A percentile compares a stretch with the other conserved stretches of the same genome.
Conservation (phyloP, 2,797 vertebrate genomes). For the Eupleurogrammus muticus region DNA sequence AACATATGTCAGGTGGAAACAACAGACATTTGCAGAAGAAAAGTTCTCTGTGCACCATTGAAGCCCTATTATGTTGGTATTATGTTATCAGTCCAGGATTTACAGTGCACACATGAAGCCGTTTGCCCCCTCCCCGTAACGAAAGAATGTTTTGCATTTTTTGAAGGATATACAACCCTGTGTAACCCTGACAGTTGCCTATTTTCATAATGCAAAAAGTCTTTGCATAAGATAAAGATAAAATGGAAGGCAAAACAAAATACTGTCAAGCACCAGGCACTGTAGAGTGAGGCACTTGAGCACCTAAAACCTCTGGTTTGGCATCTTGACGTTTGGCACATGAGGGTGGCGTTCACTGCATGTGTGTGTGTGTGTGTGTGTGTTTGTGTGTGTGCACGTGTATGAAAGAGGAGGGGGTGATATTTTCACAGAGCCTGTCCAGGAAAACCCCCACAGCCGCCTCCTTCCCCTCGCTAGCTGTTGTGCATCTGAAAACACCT, state of each 20-base stretch:
- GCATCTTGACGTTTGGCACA: conserved; percentile 77
- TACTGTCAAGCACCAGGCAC: conserved; percentile 81
- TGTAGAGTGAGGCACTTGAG: conserved; percentile 92
- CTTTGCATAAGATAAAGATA: conserved; percentile 80
- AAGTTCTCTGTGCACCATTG: conserved; percentile 58
- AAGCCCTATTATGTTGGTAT: conserved; percentile 61
- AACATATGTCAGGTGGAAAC: conserved; percentile 62
- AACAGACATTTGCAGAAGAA: conserved; percentile 56
- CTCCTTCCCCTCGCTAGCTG: conserved; percentile 6
- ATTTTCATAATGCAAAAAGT: conserved; percentile 37
- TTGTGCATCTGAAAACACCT: conserved; percentile 43
- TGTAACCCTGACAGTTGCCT: conserved; percentile 40
- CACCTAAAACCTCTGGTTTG: conserved; percentile 79
- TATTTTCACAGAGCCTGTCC: conserved; percentile 10
- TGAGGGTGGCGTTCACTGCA: conserved; percentile 56
- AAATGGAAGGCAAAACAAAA: conserved; percentile 81
- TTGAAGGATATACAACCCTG: conserved; percentile 30
- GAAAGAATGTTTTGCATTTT: conserved; percentile 64
- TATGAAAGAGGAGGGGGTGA: neutral
- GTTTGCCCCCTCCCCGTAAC: conserved; percentile 40
- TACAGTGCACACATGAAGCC: conserved; percentile 46
- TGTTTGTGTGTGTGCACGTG: conserved; percentile 2
- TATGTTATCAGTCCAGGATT: conserved; percentile 32
- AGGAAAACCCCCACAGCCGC: conserved; percentile 28
- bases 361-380: conserved; percentile 35